These are phyloP conservation scores for Drosophila anomalipes DNA, from an alignment of 2,888 invertebrate species.

Conservation along the genomic window DNA sequence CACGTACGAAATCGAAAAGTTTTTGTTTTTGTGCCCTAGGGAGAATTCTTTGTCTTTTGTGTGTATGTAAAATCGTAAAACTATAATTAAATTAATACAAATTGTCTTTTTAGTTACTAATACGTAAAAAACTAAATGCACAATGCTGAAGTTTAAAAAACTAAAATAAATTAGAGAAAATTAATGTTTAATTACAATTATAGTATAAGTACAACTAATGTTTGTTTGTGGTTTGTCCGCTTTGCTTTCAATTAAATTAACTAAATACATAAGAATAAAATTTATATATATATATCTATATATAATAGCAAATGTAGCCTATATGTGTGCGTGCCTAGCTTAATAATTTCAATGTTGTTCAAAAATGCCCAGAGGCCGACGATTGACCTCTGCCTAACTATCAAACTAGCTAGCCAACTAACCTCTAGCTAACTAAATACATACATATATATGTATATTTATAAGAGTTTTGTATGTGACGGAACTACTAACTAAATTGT, in stretches of 20 bases:
- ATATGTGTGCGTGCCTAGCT: constrained; percentile 56
- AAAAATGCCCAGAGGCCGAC: constrained; percentile 67
- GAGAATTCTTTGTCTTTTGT: constrained; percentile 82
- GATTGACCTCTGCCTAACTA: constrained; percentile 55
- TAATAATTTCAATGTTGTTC: constrained; percentile 71
- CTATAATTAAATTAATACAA: constrained; percentile 75
- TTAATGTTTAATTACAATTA: constrained; percentile 45
- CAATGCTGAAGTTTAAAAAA: constrained; percentile 50
- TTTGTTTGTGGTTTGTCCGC: constrained; percentile 68
- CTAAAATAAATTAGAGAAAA: constrained; percentile 64
- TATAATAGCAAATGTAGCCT: constrained; percentile 42
- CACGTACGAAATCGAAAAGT: constrained; percentile 54
- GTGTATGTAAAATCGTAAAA: constrained; percentile 46
- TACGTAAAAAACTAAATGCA: constrained; percentile 52
- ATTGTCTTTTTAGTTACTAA: constrained; percentile 63
- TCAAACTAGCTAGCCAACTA: constrained; percentile 44
- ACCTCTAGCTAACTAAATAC: constrained; percentile 29
- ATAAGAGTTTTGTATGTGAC: constrained; percentile 23
- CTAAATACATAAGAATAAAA: constrained; percentile 38
- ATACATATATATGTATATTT: background rate
- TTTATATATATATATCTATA: background rate
- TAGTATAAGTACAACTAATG: constrained; percentile 45
- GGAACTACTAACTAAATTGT: constrained; percentile 62
- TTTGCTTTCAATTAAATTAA: constrained; percentile 60
- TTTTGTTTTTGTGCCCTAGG: constrained; percentile 77